Evolutionary conservation across 2,797 vertebrate genomes (phyloP), one percentile per base, ranked within the genome.

Genomic region (Heliangelus exortis): DNA sequence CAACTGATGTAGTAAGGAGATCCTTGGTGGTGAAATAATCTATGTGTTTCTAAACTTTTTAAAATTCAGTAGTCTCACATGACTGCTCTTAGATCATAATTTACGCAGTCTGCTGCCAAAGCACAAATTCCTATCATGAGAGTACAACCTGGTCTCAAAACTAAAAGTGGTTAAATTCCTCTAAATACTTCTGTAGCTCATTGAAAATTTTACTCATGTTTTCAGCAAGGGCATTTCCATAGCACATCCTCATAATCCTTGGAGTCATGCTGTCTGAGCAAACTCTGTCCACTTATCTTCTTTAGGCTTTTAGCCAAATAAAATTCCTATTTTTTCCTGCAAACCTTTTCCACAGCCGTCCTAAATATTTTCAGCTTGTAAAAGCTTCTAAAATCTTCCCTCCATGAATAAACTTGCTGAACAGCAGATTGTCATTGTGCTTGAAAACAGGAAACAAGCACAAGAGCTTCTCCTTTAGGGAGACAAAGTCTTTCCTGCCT

Each of bases 401-500:
- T 74, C 39, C 41, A 39, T 87, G 84, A 94, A 94, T 89, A 79
- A 95, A 82, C 22, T 79, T 92, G 63, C 92, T 2, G 7, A 92
- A 84, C 6, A 63, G n/a, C 63, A 90, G 45, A 79, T 31, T 87
- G 43, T 9, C 59, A 54, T 48, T 90, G n/a, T 31, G 18, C 61
- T 84, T 69, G 67, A 79, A 79, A 94, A 71, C 34, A 82, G 84
- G 78, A 93, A 95, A 33, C 29, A 69, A 90, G 31, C 9, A 79
- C 51, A 67, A 92, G 68, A 92, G 34, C 22, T 90, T 90, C 63
- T 95, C 12, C 48, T 92, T 87, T 17, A 79, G 48, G 10, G 45
- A 85, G 41, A 77, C 34, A 23, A 95, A 93, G 75, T 71, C 57
- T 65, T 91, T 93, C 78, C 91, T 95, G 78, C 93, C 72, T 89